Conservation (phyloP, 2,888 invertebrate genomes). For the Lysandra coridon region DNA sequence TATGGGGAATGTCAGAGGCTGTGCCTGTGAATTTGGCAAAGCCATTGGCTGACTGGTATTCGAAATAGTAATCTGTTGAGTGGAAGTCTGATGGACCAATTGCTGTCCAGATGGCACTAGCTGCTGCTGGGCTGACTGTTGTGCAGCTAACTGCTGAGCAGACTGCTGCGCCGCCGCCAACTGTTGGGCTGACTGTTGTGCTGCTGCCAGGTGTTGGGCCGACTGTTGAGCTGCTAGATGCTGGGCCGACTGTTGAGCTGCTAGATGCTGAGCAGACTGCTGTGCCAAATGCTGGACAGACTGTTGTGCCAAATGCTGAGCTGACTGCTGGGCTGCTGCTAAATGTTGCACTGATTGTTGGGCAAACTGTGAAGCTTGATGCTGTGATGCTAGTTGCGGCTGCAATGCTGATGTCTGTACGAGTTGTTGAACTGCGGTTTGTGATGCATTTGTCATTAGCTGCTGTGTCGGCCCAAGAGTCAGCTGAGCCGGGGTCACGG, state of each 20-base stretch:
- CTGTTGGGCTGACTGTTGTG: slow-evolving; percentile 64
- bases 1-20: slow-evolving; percentile 72
- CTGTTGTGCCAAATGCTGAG: slow-evolving; percentile 50
- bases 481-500: slow-evolving; percentile 71
- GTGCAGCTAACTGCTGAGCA: slow-evolving; percentile 65
- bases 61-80: slow-evolving; percentile 73
- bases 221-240: slow-evolving; percentile 61
- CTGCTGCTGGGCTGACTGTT: slow-evolving; percentile 70
- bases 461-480: slow-evolving; percentile 69
- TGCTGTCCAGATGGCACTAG: slow-evolving; percentile 66
- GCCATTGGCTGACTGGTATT: slow-evolving; percentile 76
- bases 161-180: slow-evolving; percentile 59
- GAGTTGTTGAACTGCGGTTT: slow-evolving; percentile 69
- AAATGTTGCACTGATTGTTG: slow-evolving; percentile 69
- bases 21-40: slow-evolving; percentile 70
- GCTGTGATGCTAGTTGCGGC: slow-evolving; percentile 64
- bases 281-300: slow-evolving; percentile 41
- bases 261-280: slow-evolving; percentile 60
- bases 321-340: slow-evolving; percentile 60
- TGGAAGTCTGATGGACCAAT: slow-evolving; percentile 71
- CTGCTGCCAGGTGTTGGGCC: slow-evolving; percentile 56
- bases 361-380: slow-evolving; percentile 66
- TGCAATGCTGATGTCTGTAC: slow-evolving; percentile 69
- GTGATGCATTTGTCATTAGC: slow-evolving; percentile 65
- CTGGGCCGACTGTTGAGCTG: slow-evolving; percentile 59